Evolutionary conservation across 2,797 vertebrate species (phyloP).

Genomic region (Nyctalus aviator): DNA sequence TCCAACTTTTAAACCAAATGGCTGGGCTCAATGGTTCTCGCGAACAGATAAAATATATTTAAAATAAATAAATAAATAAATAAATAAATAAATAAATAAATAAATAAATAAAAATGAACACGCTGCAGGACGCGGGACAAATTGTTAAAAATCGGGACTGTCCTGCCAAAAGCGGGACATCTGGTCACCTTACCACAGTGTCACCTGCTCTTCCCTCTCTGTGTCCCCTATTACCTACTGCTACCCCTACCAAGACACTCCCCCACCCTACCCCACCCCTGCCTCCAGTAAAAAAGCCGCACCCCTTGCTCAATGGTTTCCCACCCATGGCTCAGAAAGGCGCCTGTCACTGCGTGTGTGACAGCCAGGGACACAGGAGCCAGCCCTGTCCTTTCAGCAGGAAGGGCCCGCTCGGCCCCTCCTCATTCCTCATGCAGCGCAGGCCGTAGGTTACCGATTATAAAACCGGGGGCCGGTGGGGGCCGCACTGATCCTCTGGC

Average conservation of each 20-base stretch:
- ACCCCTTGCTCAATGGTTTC: not conserved
- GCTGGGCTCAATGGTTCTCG: too few relatives aligned
- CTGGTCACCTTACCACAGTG: too few relatives aligned
- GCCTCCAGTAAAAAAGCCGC: not conserved
- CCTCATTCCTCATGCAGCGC: slow-evolving; percentile 55
- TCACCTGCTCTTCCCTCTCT: not conserved
- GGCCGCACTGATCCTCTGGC: not conserved
- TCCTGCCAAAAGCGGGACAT: too few relatives aligned
- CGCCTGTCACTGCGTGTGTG: not conserved
- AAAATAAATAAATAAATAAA: too few relatives aligned
- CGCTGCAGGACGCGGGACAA: too few relatives aligned
- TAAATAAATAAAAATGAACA: too few relatives aligned
- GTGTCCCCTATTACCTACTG: not conserved
- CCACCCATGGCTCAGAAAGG: not conserved
- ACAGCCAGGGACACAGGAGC: slow-evolving; percentile 24
- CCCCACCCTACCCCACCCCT: too few relatives aligned
- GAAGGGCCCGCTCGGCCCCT: not conserved
- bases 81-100: too few relatives aligned
- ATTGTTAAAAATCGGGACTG: too few relatives aligned
- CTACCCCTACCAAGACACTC: not conserved
- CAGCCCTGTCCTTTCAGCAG: not conserved
- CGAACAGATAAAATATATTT: too few relatives aligned
- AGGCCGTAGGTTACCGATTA: slow-evolving; percentile 47
- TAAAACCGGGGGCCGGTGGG: not conserved
- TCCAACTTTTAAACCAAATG: too few relatives aligned